Percentiles rank a stretch among this genome's conserved stretches.
phyloP scores from a whole-genome alignment of 1,140 invertebrate genomes.

The Idris sp. region DNA sequence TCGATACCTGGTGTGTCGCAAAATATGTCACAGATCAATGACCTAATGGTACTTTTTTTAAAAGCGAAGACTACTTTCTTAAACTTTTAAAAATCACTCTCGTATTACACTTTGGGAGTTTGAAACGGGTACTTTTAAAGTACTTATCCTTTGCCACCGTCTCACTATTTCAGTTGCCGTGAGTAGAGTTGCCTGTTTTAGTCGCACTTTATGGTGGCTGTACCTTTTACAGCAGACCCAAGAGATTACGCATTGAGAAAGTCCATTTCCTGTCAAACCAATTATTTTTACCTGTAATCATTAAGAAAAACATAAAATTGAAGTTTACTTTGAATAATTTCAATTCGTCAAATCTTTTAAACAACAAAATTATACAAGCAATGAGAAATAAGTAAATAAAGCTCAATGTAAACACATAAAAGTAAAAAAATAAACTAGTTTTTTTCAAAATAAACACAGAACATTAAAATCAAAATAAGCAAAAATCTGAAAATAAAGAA shows the following conservation, averaged over 20 bases:
- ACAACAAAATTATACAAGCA: too few relatives aligned
- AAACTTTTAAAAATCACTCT: slow-evolving; percentile 50
- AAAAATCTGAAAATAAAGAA: too few relatives aligned
- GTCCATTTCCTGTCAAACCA: slow-evolving; percentile 2
- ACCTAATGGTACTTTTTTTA: slow-evolving; percentile 21
- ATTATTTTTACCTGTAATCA: slow-evolving; percentile 7
- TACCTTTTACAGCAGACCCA: not conserved
- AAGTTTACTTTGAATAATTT: too few relatives aligned
- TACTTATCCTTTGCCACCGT: slow-evolving; percentile 38
- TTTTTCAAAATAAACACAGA: too few relatives aligned
- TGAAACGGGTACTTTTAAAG: slow-evolving; percentile 41
- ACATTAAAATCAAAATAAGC: too few relatives aligned
- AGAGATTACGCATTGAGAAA: slow-evolving; percentile 2
- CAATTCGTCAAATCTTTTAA: too few relatives aligned
- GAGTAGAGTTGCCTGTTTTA: slow-evolving; percentile 16
- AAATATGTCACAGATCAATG: slow-evolving; percentile 39
- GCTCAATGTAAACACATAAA: too few relatives aligned
- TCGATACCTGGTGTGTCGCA: not conserved
- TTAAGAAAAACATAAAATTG: slow-evolving; percentile 1
- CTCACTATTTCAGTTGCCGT: slow-evolving; percentile 30
- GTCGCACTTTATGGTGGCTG: slow-evolving; percentile 16
- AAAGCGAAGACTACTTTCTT: slow-evolving; percentile 13
- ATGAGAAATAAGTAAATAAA: too few relatives aligned
- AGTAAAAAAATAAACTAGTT: too few relatives aligned
- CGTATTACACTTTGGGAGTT: slow-evolving; percentile 37